Percentiles rank a stretch among this genome's conserved stretches.
Evolutionary conservation across 1,140 invertebrate species (phyloP).

Genomic region (Formica exsecta): DNA sequence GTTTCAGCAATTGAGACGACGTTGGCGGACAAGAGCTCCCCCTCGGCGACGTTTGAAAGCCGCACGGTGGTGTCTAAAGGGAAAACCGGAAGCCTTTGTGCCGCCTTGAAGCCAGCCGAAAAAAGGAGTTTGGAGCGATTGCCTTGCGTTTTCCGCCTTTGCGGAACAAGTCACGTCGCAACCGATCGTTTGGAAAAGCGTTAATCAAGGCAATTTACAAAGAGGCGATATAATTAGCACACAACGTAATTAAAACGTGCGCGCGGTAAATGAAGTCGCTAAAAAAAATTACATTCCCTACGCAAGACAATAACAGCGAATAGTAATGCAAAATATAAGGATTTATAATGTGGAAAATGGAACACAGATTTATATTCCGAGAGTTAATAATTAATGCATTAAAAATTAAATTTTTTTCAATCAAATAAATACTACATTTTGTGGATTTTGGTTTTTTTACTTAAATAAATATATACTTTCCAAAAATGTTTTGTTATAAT

Average conservation of each 20-base stretch:
- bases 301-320: not conserved
- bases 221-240: slow-evolving; percentile 20
- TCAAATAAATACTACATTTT: too few species aligned
- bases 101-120: slow-evolving; percentile 54
- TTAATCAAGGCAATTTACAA: slow-evolving; percentile 50
- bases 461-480: too few species aligned
- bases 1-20: slow-evolving; percentile 30
- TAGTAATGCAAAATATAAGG: not conserved
- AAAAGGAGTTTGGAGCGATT: slow-evolving; percentile 43
- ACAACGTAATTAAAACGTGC: slow-evolving; percentile 43
- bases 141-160: slow-evolving; percentile 29
- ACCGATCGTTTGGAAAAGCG: slow-evolving; percentile 34
- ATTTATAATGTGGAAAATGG: not conserved
- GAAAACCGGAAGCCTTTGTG: slow-evolving; percentile 65
- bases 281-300: not conserved
- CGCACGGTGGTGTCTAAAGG: not conserved
- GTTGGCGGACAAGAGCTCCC: slow-evolving; percentile 43
- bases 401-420: too few species aligned
- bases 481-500: too few species aligned
- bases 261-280: not conserved
- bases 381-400: not conserved
- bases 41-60: slow-evolving; percentile 49
- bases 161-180: not conserved
- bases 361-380: not conserved
- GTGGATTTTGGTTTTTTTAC: too few species aligned